phyloP scores from a whole-genome alignment of 1,140 invertebrate species.

The Drosophila pseudoobscura region DNA sequence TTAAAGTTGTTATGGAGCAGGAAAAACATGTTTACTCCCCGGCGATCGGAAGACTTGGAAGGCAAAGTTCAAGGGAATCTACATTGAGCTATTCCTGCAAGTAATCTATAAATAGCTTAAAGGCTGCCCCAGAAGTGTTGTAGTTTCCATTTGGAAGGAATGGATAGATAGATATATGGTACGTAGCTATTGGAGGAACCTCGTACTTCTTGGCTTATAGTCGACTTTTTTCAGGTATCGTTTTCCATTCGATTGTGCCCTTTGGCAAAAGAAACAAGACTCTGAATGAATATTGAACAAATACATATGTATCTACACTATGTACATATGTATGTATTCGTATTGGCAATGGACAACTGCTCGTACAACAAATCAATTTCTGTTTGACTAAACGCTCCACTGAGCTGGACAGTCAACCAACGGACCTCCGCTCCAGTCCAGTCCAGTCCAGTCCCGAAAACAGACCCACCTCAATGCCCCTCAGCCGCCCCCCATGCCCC shows the following conservation, averaged over 20 bases:
- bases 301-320: conserved; percentile 1
- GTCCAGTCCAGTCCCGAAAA: background rate
- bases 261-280: background rate
- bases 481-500: background rate
- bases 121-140: too few relatives aligned
- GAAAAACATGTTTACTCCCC: background rate
- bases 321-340: conserved; percentile 38
- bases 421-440: conserved; percentile 26
- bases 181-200: conserved; percentile 6
- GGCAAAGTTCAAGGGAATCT: too few relatives aligned
- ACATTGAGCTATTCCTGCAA: too few relatives aligned
- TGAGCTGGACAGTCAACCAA: conserved; percentile 63
- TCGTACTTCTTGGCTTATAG: conserved; percentile 22
- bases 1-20: conserved; percentile 45
- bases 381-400: conserved; percentile 72
- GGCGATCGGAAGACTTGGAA: conserved; percentile 4
- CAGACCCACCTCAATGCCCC: background rate
- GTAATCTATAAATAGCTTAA: too few relatives aligned
- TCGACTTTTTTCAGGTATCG: conserved; percentile 7
- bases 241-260: conserved; percentile 12
- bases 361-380: conserved; percentile 65
- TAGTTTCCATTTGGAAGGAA: too few relatives aligned
- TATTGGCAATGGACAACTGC: conserved; percentile 35
- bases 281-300: conserved; percentile 22
- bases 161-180: background rate